Conservation (phyloP, 2,888 invertebrate genomes). For the Pachycephus smyrnensis region DNA sequence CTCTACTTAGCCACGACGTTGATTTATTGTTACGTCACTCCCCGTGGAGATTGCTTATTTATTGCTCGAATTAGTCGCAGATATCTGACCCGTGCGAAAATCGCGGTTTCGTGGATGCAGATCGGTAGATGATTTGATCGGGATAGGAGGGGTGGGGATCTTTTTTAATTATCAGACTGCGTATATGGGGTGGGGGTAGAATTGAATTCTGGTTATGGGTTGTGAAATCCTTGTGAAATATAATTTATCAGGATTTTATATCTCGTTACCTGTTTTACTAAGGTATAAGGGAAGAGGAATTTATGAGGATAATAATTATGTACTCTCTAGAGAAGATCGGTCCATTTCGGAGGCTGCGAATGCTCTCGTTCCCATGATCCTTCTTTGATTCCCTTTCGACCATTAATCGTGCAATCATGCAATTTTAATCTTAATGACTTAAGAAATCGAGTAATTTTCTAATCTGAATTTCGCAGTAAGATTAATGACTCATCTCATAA, state of each 20-base stretch:
- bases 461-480: constrained; percentile 28
- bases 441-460: constrained; percentile 31
- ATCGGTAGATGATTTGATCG: not conserved
- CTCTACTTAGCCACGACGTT: constrained; percentile 61
- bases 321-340: not conserved
- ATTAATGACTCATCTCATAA: constrained; percentile 13
- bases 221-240: no score
- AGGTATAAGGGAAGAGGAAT: no score
- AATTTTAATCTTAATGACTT: constrained; percentile 24
- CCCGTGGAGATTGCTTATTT: constrained; percentile 7
- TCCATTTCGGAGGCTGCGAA: constrained; percentile 21
- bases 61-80: constrained; percentile 3
- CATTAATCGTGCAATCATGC: constrained; percentile 46
- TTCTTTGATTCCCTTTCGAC: constrained; percentile 18
- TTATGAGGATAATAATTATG: not conserved
- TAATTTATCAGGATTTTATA: no score
- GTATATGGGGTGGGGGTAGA: not conserved
- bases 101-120: not conserved
- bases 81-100: not conserved
- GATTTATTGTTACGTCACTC: constrained; percentile 48
- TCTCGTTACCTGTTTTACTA: no score
- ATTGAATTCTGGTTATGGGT: not conserved
- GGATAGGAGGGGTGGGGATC: not conserved
- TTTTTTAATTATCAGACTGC: not conserved
- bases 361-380: constrained; percentile 41